A percentile compares a stretch with the other conserved stretches of the same genome.
These are phyloP conservation scores for Teleiodes luculella DNA, from an alignment of 2,888 invertebrate genomes.

Conservation along the genomic window DNA sequence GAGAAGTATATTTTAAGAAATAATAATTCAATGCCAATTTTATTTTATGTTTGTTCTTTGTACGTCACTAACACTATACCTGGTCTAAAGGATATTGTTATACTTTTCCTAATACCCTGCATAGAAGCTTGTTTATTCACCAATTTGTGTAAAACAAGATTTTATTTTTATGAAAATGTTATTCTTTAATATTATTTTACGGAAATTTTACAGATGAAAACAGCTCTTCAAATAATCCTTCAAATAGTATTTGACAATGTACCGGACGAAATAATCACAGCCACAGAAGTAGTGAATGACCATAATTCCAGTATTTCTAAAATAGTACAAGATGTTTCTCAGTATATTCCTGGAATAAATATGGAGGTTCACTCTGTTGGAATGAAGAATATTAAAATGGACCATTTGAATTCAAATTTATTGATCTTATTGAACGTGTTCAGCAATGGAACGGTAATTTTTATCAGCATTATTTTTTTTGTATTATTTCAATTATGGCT, in stretches of 20 bases:
- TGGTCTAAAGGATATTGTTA: too few species aligned
- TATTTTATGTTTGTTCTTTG: too few species aligned
- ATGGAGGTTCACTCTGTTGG: conserved; percentile 16
- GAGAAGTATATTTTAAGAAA: too few species aligned
- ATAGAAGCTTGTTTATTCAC: too few species aligned
- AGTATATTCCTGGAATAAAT: conserved; percentile 22
- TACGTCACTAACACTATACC: too few species aligned
- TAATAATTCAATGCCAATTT: too few species aligned
- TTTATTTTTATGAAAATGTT: neutral
- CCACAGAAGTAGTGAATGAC: conserved; percentile 30
- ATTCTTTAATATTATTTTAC: neutral
- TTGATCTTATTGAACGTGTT: neutral
- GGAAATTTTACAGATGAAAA: conserved; percentile 35
- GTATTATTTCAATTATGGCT: conserved; percentile 10
- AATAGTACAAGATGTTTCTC: conserved; percentile 29
- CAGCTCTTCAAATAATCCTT: conserved; percentile 39
- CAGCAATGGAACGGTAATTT: neutral
- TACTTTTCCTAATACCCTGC: too few species aligned
- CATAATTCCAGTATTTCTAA: conserved; percentile 24
- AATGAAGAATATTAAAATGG: conserved; percentile 1
- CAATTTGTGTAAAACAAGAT: too few species aligned
- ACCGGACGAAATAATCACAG: conserved; percentile 25
- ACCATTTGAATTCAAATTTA: neutral
- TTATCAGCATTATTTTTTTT: neutral
- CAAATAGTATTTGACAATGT: conserved; percentile 46